phyloP scores from a whole-genome alignment of 2,888 invertebrate genomes.

The Ennomos fuscantarius region DNA sequence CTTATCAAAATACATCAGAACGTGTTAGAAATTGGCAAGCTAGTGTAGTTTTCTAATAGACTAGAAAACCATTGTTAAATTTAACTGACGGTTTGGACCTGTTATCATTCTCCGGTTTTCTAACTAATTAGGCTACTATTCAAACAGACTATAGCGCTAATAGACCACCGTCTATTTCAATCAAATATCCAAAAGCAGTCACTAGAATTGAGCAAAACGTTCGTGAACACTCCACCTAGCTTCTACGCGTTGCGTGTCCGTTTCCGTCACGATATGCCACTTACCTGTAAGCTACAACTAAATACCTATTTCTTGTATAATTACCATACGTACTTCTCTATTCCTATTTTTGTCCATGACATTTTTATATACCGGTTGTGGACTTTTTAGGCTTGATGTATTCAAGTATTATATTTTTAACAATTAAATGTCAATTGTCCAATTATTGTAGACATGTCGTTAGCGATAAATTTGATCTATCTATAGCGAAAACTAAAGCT shows the following conservation, averaged over 20 bases:
- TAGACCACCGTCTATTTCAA: neutral
- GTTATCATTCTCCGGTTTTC: neutral
- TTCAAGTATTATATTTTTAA: constrained; percentile 20
- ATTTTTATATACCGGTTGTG: constrained; percentile 39
- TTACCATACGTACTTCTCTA: constrained; percentile 34
- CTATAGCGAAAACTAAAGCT: neutral
- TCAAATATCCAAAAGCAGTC: neutral
- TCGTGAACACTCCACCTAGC: constrained; percentile 18
- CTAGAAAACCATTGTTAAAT: neutral
- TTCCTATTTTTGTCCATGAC: constrained; percentile 42
- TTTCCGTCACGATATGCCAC: constrained; percentile 30
- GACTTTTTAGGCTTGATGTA: constrained; percentile 15
- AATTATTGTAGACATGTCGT: constrained; percentile 40
- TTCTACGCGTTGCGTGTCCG: constrained; percentile 29
- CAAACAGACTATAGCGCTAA: neutral
- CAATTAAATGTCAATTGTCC: constrained; percentile 49
- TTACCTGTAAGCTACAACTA: constrained; percentile 29
- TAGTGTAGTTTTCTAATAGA: too few relatives aligned
- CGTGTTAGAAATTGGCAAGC: too few relatives aligned
- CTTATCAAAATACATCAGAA: too few relatives aligned
- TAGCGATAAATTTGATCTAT: constrained; percentile 20
- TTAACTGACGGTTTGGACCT: neutral
- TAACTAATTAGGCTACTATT: constrained; percentile 1
- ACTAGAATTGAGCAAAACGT: neutral
- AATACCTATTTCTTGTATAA: constrained; percentile 29